Conservation (phyloP, 2,113 vertebrate species). For the Ameiurus melas region DNA sequence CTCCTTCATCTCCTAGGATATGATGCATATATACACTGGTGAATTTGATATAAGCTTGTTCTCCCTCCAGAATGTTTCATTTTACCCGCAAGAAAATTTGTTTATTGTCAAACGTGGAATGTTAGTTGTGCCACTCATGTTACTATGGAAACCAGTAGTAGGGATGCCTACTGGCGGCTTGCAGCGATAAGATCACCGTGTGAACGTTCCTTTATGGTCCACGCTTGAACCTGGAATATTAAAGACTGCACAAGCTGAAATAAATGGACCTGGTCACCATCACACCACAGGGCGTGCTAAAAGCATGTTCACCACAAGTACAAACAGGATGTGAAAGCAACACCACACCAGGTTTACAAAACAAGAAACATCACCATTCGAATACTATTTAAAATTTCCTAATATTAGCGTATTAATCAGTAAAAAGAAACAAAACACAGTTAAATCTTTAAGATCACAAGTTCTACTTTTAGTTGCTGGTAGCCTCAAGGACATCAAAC, state of each 20-base stretch:
- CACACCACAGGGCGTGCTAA: background rate
- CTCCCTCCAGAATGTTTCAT: no score
- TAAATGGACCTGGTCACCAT: constrained; percentile 61
- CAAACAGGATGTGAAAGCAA: background rate
- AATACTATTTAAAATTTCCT: background rate
- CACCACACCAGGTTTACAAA: background rate
- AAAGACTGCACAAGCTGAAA: constrained; percentile 43
- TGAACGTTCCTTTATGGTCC: no score
- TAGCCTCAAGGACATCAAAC: background rate
- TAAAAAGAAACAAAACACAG: background rate
- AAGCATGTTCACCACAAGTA: constrained; percentile 30
- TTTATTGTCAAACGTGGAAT: no score
- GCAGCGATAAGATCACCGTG: no score
- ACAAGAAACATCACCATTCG: background rate
- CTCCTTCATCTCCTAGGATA: no score
- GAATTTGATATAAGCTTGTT: no score
- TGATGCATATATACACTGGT: no score
- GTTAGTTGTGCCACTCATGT: no score
- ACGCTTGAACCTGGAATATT: background rate
- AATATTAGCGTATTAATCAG: background rate
- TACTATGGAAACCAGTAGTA: no score
- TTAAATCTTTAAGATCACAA: background rate
- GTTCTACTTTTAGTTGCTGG: background rate
- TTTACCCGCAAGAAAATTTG: no score
- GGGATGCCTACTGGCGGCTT: no score